A percentile compares a stretch with the other conserved stretches of the same genome.
These are phyloP conservation scores for Gobiocypris rarus DNA, from an alignment of 2,113 vertebrate species.

Conservation along the genomic window DNA sequence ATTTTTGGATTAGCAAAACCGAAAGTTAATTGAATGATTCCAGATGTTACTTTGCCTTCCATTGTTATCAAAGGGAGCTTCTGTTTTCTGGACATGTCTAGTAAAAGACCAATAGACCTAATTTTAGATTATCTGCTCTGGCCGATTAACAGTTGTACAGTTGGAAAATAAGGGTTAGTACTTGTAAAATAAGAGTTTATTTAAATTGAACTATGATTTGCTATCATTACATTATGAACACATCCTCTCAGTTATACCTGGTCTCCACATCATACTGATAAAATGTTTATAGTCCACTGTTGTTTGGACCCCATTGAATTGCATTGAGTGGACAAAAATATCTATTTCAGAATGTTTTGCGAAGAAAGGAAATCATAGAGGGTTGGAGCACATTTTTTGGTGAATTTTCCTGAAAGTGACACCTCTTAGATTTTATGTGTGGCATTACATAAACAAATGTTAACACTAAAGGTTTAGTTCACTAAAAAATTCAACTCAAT, in stretches of 20 bases:
- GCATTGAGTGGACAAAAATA: too few species aligned
- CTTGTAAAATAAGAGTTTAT: too few species aligned
- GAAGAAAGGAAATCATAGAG: neutral
- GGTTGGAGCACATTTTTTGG: too few species aligned
- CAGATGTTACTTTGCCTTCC: neutral
- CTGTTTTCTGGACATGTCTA: neutral
- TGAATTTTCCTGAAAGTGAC: neutral
- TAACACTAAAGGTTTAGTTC: neutral
- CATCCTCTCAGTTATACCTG: too few species aligned
- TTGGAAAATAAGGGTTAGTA: too few species aligned
- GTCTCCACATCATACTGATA: too few species aligned
- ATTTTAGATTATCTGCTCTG: neutral
- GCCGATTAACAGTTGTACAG: neutral
- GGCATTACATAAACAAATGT: neutral
- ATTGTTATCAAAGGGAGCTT: too few species aligned
- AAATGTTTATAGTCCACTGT: too few species aligned
- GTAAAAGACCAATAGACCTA: neutral
- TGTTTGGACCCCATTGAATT: too few species aligned
- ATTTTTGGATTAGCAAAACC: slow-evolving; percentile 18
- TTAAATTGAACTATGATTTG: too few species aligned
- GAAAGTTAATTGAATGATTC: neutral
- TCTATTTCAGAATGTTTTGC: neutral
- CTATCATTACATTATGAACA: too few species aligned
- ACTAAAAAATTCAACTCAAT: neutral
- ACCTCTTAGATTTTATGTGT: neutral